phyloP scores from a whole-genome alignment of 37 sponge, comb jelly and placozoan species.

The Bolinopsis microptera region DNA sequence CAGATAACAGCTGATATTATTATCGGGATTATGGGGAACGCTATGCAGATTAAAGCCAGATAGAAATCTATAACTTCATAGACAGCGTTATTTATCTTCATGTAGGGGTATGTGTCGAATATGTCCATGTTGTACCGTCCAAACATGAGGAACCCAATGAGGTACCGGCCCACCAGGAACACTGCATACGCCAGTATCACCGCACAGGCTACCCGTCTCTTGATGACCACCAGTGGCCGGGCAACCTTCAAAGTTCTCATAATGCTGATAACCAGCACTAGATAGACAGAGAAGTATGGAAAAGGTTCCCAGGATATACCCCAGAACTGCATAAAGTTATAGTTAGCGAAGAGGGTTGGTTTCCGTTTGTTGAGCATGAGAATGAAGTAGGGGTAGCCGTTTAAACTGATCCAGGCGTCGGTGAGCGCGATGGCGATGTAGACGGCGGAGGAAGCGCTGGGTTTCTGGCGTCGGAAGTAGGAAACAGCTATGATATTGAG shows the following conservation, averaged over 20 bases:
- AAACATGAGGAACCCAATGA: background rate
- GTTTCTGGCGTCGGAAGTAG: background rate
- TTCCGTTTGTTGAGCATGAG: background rate
- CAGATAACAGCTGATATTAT: constrained; percentile 10
- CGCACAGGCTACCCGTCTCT: background rate
- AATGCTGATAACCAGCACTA: background rate
- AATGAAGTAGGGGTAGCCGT: background rate
- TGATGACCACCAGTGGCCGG: background rate
- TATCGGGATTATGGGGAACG: background rate
- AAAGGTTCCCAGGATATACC: constrained; percentile 11
- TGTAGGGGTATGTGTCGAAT: constrained; percentile 20
- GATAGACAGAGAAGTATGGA: constrained; percentile 7
- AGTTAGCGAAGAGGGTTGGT: background rate
- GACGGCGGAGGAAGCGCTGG: constrained; percentile 13
- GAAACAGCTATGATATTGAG: background rate
- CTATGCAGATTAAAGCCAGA: background rate
- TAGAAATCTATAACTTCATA: background rate
- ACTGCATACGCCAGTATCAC: background rate
- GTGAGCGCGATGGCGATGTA: background rate
- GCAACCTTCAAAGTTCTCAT: background rate
- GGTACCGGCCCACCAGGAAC: constrained; percentile 7
- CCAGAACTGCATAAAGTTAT: background rate
- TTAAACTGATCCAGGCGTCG: constrained; percentile 4
- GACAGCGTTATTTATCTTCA: background rate
- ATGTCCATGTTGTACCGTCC: background rate